Percentiles rank a stretch among this genome's conserved stretches.
Evolutionary conservation across 2,113 vertebrate species (phyloP).

Genomic region (Apistogramma diplotaenia): DNA sequence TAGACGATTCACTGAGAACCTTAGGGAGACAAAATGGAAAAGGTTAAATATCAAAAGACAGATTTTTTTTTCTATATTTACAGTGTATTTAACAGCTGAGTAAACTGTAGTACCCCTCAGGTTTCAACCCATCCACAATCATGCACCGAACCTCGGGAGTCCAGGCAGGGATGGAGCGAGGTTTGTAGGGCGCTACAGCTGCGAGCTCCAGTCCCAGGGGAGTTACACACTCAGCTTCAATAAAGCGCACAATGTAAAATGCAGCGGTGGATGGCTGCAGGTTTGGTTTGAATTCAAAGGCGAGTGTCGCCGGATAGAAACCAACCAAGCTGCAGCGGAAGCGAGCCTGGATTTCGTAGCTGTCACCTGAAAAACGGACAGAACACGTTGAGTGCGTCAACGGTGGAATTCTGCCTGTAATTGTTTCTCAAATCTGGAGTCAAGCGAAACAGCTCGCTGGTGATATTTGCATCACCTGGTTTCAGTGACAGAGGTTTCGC

Average conservation of each 20-base stretch:
- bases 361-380: conserved; percentile 64
- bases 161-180: conserved; percentile 46
- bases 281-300: conserved; percentile 80
- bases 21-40: not conserved
- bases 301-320: conserved; percentile 73
- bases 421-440: not conserved
- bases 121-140: conserved; percentile 79
- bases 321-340: conserved; percentile 76
- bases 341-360: conserved; percentile 73
- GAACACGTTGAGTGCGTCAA: not conserved
- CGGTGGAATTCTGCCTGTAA: not conserved
- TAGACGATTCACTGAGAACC: conserved; percentile 17
- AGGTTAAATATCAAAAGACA: rapidly evolving
- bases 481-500: conserved; percentile 64
- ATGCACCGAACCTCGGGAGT: rapidly evolving
- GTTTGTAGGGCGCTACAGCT: conserved; percentile 76
- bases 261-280: not conserved
- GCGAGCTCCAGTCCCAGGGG: conserved; percentile 79
- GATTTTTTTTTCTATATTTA: not conserved
- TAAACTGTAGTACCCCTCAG: conserved; percentile 71
- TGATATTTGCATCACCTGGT: conserved; percentile 74
- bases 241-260: conserved; percentile 83
- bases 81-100: not conserved
- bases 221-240: conserved; percentile 75
- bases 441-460: not conserved